Evolutionary conservation across 2,888 invertebrate genomes (phyloP).

Genomic region (Microdon myrmicae): DNA sequence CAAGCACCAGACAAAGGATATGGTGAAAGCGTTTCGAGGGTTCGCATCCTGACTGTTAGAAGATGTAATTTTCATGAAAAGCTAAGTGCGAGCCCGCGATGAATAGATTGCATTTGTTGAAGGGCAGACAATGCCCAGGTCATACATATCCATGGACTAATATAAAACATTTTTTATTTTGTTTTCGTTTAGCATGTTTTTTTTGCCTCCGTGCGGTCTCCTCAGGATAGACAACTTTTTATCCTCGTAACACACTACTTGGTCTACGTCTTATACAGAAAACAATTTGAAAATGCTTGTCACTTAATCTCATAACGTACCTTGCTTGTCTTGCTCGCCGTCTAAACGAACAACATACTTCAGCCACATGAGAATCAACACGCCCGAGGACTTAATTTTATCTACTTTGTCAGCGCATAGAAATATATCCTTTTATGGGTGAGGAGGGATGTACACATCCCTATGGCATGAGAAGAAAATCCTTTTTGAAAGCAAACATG

Average conservation of each 20-base stretch:
- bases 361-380: conserved; percentile 30
- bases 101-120: conserved; percentile 16
- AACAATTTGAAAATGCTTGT: conserved; percentile 33
- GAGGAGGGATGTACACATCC: conserved; percentile 2
- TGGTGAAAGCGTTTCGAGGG: conserved; percentile 53
- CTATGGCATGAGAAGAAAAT: conserved; percentile 16
- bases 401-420: conserved; percentile 41
- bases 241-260: no score
- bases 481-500: conserved; percentile 27
- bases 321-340: no score
- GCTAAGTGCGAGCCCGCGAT: conserved; percentile 37
- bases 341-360: conserved; percentile 37
- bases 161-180: not conserved
- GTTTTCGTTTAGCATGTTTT: not conserved
- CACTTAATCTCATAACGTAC: conserved; percentile 39
- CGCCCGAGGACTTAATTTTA: conserved; percentile 45
- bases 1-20: conserved; percentile 44
- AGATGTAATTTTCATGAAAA: conserved; percentile 53
- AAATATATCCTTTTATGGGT: conserved; percentile 22
- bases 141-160: conserved; percentile 9
- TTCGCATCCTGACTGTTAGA: conserved; percentile 55
- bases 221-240: no score
- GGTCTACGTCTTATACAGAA: no score
- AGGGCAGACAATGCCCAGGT: conserved; percentile 8
- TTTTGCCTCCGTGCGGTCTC: no score